phyloP scores from a whole-genome alignment of 2,113 vertebrate species.

The Stegostoma tigrinum region DNA sequence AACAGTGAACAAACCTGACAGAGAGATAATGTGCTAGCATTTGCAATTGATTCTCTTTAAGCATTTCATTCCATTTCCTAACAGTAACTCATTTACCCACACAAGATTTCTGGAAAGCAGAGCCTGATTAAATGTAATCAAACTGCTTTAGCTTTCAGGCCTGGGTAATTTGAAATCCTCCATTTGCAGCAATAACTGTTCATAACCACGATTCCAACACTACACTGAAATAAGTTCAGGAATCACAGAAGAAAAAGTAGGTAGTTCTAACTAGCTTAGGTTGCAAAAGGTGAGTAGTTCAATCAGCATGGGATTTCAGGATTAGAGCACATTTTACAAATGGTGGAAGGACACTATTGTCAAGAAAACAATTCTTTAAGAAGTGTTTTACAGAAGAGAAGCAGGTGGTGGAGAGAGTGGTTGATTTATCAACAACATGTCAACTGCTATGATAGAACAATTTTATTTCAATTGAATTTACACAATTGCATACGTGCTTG shows the following conservation, averaged over 20 bases:
- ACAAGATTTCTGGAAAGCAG: constrained; percentile 45
- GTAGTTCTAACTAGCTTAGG: neutral
- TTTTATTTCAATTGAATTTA: neutral
- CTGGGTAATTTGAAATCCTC: constrained; percentile 56
- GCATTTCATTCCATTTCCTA: constrained; percentile 38
- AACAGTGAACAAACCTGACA: constrained; percentile 39
- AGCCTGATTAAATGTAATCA: constrained; percentile 56
- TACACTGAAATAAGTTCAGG: constrained; percentile 52
- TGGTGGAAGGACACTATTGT: neutral
- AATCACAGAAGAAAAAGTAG: constrained; percentile 36
- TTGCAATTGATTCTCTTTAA: constrained; percentile 40
- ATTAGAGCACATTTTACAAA: neutral
- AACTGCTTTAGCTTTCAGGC: constrained; percentile 45
- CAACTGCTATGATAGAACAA: neutral
- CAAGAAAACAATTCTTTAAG: neutral
- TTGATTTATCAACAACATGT: neutral
- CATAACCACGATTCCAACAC: constrained; percentile 48
- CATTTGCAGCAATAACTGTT: constrained; percentile 48
- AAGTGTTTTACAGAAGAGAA: neutral
- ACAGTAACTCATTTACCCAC: constrained; percentile 44
- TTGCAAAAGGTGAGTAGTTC: neutral
- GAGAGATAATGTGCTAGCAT: constrained; percentile 40
- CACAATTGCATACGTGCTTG: neutral
- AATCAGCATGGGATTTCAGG: neutral
- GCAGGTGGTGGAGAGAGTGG: neutral